These are phyloP conservation scores for Neuroterus valhalla DNA, from an alignment of 1,140 invertebrate species.

Conservation along the genomic window DNA sequence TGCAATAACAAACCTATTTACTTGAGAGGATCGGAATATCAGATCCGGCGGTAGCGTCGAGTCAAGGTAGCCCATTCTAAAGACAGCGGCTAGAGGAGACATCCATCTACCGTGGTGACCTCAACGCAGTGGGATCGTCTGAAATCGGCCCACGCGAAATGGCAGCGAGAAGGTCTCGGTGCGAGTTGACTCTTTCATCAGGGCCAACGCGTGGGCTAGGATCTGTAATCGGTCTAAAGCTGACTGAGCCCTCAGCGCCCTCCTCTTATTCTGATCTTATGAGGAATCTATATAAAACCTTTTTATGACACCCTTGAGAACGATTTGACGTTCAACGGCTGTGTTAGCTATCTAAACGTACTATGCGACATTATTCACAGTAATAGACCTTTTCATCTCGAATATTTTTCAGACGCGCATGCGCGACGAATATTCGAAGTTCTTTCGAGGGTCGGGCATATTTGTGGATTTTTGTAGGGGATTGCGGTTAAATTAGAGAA, in stretches of 20 bases:
- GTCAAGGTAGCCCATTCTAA: conserved; percentile 20
- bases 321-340: too few relatives aligned
- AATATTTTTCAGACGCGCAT: too few relatives aligned
- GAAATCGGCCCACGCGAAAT: conserved; percentile 19
- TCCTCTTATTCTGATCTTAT: neutral
- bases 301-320: too few relatives aligned
- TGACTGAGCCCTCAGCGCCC: neutral
- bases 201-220: conserved; percentile 14
- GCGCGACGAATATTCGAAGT: too few relatives aligned
- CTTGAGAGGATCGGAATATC: conserved; percentile 7
- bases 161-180: conserved; percentile 2
- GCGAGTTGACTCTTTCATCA: conserved; percentile 9
- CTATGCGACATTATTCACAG: too few relatives aligned
- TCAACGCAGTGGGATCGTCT: conserved; percentile 24
- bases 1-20: conserved; percentile 16
- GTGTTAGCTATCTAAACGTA: too few relatives aligned
- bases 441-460: too few relatives aligned
- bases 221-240: neutral
- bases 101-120: conserved; percentile 21
- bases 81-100: neutral
- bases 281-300: neutral
- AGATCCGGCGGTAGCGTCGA: neutral
- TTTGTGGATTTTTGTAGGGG: too few relatives aligned
- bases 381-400: too few relatives aligned
- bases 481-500: too few relatives aligned